Conservation (phyloP, 2,113 vertebrate species). For the Canis aureus region DNA sequence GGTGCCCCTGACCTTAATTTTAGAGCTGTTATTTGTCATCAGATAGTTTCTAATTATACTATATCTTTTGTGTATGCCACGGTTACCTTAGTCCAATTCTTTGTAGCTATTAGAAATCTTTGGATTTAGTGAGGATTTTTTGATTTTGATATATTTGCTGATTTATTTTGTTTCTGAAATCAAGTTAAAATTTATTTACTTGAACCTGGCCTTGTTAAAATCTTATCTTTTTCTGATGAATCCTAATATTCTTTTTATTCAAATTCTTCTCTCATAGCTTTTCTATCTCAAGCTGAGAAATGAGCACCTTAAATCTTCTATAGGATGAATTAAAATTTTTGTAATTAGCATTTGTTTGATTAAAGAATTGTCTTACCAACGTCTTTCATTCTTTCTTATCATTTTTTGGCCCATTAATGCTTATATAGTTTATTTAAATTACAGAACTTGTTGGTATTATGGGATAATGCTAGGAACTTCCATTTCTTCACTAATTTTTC, state of each 20-base stretch:
- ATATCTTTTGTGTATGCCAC: not conserved
- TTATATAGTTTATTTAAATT: not conserved
- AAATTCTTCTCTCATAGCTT: not conserved
- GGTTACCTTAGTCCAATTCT: not conserved
- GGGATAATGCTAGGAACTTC: not conserved
- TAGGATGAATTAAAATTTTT: not conserved
- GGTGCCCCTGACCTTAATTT: not conserved
- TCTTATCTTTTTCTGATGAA: slow-evolving; percentile 5
- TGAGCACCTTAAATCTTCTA: not conserved
- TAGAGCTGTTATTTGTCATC: not conserved
- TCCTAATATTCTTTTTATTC: not conserved
- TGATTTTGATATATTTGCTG: slow-evolving; percentile 7
- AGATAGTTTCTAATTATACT: not conserved
- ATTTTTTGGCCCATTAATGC: not conserved
- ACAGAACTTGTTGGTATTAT: not conserved
- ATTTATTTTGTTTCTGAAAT: not conserved
- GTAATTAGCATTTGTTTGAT: not conserved
- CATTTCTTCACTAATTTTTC: not conserved
- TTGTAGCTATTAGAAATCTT: not conserved
- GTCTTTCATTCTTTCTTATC: not conserved
- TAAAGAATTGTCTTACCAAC: not conserved
- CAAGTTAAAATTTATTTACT: not conserved
- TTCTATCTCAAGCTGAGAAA: not conserved
- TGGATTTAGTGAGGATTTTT: not conserved
- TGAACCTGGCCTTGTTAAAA: slow-evolving; percentile 1